phyloP scores from a whole-genome alignment of 37 sponge, comb jelly and placozoan species.

The Beroe forskalii region DNA sequence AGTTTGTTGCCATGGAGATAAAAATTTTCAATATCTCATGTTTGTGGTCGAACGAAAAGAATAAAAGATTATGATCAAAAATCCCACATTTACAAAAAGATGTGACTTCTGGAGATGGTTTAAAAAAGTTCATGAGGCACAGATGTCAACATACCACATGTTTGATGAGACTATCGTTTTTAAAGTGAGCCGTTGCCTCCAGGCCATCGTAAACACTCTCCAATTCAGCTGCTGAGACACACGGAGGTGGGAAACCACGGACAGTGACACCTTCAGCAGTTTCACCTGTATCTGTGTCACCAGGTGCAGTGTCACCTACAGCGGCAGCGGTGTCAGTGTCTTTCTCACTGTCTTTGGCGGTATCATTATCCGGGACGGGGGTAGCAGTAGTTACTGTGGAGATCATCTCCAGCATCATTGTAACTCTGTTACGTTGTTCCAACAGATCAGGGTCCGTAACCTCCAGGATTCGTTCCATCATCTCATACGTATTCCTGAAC shows the following conservation, averaged over 20 bases:
- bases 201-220: conserved; percentile 1
- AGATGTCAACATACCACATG: conserved; percentile 57
- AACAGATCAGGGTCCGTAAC: neutral
- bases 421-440: conserved; percentile 14
- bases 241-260: no score
- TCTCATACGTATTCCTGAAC: neutral
- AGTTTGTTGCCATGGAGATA: no score
- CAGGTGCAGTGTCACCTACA: no score
- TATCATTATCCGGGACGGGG: neutral
- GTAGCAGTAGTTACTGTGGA: neutral
- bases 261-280: neutral
- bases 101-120: no score
- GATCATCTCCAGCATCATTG: conserved; percentile 47
- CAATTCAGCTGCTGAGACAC: neutral
- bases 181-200: conserved; percentile 26
- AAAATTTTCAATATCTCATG: no score
- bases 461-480: conserved; percentile 23
- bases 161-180: conserved; percentile 22
- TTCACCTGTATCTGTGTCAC: no score
- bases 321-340: no score
- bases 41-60: no score
- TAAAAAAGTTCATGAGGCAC: no score
- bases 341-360: no score
- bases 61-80: no score
- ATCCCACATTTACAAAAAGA: no score